phyloP scores from a whole-genome alignment of 2,113 vertebrate genomes.

The Thalassarche chlororhynchos region DNA sequence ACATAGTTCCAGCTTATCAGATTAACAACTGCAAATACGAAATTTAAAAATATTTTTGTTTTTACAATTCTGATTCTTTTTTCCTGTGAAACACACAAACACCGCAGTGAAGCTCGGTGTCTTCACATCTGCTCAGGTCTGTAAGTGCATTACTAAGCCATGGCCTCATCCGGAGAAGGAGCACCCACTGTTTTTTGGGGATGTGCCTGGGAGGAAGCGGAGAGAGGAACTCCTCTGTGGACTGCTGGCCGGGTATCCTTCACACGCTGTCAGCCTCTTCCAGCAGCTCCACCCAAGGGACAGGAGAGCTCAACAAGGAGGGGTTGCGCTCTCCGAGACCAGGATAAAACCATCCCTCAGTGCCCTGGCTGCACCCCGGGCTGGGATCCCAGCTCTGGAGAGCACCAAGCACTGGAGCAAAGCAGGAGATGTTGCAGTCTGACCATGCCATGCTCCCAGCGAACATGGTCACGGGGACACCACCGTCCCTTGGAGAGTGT shows the following conservation, averaged over 20 bases:
- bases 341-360: neutral
- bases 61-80: neutral
- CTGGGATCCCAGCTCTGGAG: neutral
- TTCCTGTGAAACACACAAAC: neutral
- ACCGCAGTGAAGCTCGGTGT: fast-evolving
- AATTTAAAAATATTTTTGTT: neutral
- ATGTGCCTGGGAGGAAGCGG: neutral
- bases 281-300: neutral
- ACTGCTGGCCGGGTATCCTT: neutral
- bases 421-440: neutral
- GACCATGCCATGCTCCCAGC: neutral
- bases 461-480: fast-evolving
- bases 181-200: fast-evolving
- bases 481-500: neutral
- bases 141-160: neutral
- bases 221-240: neutral
- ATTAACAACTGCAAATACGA: neutral
- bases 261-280: neutral
- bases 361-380: fast-evolving
- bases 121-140: neutral
- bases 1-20: neutral
- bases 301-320: neutral
- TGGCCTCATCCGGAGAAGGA: neutral
- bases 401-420: neutral
- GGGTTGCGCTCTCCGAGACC: neutral